Percentiles rank a stretch among this genome's conserved stretches.
These are phyloP conservation scores for Elaphurus davidianus DNA, from an alignment of 2,113 vertebrate genomes.

Conservation along the genomic window DNA sequence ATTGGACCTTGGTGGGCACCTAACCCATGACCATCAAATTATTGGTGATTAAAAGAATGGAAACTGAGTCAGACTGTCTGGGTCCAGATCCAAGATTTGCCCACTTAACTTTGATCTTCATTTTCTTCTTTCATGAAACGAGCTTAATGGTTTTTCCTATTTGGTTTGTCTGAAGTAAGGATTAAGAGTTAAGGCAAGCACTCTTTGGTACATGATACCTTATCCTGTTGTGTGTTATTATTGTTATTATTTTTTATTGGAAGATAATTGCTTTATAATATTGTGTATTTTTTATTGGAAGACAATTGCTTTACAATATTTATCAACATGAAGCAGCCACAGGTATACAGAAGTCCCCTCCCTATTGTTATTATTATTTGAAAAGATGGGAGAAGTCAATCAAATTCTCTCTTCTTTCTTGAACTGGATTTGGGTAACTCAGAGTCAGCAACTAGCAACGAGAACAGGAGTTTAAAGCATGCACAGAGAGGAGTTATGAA, in stretches of 20 bases:
- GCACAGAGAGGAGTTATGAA: not conserved
- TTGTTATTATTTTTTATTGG: not conserved
- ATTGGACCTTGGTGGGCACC: too few relatives aligned
- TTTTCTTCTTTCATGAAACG: not conserved
- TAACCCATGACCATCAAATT: not conserved
- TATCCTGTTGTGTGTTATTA: not conserved
- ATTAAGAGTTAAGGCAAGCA: not conserved
- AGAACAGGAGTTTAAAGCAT: not conserved
- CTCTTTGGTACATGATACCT: not conserved
- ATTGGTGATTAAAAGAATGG: not conserved
- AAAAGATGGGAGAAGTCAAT: not conserved
- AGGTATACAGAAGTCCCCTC: not conserved
- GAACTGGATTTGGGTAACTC: not conserved
- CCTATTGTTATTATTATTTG: not conserved
- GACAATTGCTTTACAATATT: too few relatives aligned
- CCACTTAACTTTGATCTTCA: not conserved
- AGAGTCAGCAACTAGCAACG: not conserved
- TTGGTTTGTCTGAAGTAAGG: not conserved
- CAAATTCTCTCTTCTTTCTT: not conserved
- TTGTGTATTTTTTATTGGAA: too few relatives aligned
- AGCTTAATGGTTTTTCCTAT: not conserved
- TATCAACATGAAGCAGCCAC: not conserved
- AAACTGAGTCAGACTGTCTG: not conserved
- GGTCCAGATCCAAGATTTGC: not conserved
- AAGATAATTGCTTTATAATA: not conserved